These are phyloP conservation scores for Babyrousa celebensis DNA, from an alignment of 2,797 vertebrate species.

Conservation along the genomic window DNA sequence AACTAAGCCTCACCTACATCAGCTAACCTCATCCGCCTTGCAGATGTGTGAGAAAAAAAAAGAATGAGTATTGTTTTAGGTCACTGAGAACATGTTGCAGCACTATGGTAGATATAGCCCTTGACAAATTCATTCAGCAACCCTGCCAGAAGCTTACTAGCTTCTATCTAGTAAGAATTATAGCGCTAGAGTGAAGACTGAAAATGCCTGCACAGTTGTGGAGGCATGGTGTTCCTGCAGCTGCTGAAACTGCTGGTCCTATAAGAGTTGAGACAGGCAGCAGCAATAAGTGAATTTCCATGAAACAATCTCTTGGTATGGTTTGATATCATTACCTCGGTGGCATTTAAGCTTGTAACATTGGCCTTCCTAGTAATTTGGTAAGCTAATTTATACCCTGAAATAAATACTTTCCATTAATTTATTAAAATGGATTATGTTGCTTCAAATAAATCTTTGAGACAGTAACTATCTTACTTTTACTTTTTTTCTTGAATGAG, in stretches of 20 bases:
- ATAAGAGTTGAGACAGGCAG: background rate
- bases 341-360: background rate
- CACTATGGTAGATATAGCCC: background rate
- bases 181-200: background rate
- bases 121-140: conserved; percentile 3
- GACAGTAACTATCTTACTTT: background rate
- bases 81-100: background rate
- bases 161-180: background rate
- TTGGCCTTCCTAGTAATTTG: background rate
- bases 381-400: background rate
- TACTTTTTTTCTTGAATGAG: background rate
- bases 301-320: background rate
- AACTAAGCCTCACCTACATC: background rate
- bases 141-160: background rate
- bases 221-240: background rate
- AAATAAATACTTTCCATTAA: conserved; percentile 7
- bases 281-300: background rate
- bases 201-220: background rate
- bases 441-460: background rate
- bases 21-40: background rate
- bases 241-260: background rate
- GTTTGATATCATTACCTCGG: background rate
- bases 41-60: background rate
- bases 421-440: background rate
- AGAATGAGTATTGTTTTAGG: background rate